Evolutionary conservation across 2,888 invertebrate species (phyloP), one percentile per base, ranked within the genome.

Genomic region (Gibbula magus): DNA sequence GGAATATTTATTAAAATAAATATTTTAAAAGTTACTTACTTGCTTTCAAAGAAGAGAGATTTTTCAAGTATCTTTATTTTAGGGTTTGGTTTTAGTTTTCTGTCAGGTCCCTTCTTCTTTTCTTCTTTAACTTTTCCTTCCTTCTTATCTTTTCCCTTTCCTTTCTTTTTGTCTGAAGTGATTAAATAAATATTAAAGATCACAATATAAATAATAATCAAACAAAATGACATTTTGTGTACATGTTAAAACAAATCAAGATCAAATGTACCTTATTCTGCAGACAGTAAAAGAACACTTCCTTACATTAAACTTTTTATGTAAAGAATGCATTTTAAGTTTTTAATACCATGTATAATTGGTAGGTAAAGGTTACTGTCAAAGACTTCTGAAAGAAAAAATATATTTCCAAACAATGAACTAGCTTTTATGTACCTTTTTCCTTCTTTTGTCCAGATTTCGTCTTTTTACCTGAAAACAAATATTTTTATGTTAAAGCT

Each of bases 41-140:
- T 93, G 73, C 91, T 90, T 84, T 93, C 92, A 88, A 93, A 92
- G 77, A 93, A 91, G 5, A 93, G 93, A 82, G 93, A 93, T 80
- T 91, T 91, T 73, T 91, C 90, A 80, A 91, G 86, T 5, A 93
- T 89, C 66, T 90, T 92, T 45, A 93, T 91, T 77, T 91, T 89
- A 2, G 90, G 89, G 78, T 92, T 92, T 56, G 93, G 92, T 76
- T 90, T 90, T 22, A 93, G 87, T 53, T 90, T 86, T 81, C 86
- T 86, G 76, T 90, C 89, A 45, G 89, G 90, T 20, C 89, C 89
- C 78, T 86, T 88, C 77, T 88, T 87, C 78, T 87, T 87, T 32
- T 86, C 85, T 56, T 81, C 80, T 70, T 85, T 84, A 79, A 77
- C 80, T 79, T 79, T 84, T 67, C 79, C 79, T 77, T 83, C 74